Percentiles rank a stretch among this genome's conserved stretches.
Evolutionary conservation across 2,797 vertebrate species (phyloP).

Genomic region (Harpagifer antarcticus): DNA sequence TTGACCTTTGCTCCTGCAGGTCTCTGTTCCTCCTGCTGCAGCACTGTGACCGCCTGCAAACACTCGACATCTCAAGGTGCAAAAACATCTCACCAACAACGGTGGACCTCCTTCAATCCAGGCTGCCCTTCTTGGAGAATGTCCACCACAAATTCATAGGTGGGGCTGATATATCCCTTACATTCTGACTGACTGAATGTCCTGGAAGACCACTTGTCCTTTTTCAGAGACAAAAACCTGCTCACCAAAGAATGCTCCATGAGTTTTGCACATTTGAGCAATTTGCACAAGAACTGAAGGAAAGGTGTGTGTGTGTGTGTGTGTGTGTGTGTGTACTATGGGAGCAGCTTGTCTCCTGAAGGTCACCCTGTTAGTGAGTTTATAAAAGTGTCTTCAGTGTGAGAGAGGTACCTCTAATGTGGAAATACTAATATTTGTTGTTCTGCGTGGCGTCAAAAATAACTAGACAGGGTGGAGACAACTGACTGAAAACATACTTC

Average conservation of each 20-base stretch:
- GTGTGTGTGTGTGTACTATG: too few relatives aligned
- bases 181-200: constrained; percentile 51
- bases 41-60: constrained; percentile 84
- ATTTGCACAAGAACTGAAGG: constrained; percentile 31
- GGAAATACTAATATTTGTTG: background rate
- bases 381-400: background rate
- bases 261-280: constrained; percentile 21
- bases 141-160: constrained; percentile 83
- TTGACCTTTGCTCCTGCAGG: constrained; percentile 67
- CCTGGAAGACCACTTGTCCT: background rate
- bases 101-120: constrained; percentile 82
- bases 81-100: constrained; percentile 79
- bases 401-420: background rate
- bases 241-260: constrained; percentile 34
- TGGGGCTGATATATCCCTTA: constrained; percentile 76
- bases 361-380: background rate
- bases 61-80: constrained; percentile 88
- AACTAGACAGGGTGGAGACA: background rate
- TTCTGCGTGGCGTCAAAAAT: background rate
- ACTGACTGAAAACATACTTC: background rate
- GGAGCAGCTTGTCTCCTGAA: background rate
- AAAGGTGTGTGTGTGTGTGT: background rate
- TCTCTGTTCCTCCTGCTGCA: constrained; percentile 80
- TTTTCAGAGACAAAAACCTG: background rate
- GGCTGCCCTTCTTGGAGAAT: constrained; percentile 85